These are phyloP conservation scores for Papilio aristodemus DNA, from an alignment of 1,140 invertebrate species.

Conservation along the genomic window DNA sequence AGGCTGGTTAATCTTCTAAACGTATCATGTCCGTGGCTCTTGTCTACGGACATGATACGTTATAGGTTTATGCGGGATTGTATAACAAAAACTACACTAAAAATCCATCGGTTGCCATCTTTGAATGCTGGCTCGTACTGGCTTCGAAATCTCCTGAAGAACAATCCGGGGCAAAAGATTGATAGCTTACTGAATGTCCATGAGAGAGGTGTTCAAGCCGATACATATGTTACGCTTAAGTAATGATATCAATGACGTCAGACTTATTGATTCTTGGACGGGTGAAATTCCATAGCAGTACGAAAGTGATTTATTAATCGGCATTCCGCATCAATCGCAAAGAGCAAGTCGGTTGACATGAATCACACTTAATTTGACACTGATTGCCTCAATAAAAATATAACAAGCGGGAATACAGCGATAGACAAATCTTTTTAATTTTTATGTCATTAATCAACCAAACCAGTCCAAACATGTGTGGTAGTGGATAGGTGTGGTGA, in stretches of 20 bases:
- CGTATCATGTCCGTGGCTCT: no score
- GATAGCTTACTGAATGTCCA: not conserved
- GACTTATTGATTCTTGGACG: not conserved
- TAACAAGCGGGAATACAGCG: no score
- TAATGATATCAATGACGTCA: slow-evolving; percentile 3
- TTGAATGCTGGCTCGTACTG: not conserved
- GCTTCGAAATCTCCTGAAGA: not conserved
- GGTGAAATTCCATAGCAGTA: slow-evolving; percentile 8
- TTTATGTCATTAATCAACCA: no score
- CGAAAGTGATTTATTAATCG: slow-evolving; percentile 15
- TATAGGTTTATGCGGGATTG: no score
- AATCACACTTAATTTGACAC: slow-evolving; percentile 10
- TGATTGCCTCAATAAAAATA: slow-evolving; percentile 1
- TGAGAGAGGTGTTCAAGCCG: not conserved
- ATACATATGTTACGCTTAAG: not conserved
- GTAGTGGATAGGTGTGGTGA: no score
- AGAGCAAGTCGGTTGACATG: slow-evolving; percentile 5
- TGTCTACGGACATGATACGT: no score
- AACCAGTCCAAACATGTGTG: no score
- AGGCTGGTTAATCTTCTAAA: no score
- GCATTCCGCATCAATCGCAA: slow-evolving; percentile 2
- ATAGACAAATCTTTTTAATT: no score
- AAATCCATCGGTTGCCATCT: no score
- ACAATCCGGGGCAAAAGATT: not conserved
- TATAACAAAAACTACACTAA: no score